Conservation (phyloP, 2,888 invertebrate genomes). For the Caradrina kadenii region DNA sequence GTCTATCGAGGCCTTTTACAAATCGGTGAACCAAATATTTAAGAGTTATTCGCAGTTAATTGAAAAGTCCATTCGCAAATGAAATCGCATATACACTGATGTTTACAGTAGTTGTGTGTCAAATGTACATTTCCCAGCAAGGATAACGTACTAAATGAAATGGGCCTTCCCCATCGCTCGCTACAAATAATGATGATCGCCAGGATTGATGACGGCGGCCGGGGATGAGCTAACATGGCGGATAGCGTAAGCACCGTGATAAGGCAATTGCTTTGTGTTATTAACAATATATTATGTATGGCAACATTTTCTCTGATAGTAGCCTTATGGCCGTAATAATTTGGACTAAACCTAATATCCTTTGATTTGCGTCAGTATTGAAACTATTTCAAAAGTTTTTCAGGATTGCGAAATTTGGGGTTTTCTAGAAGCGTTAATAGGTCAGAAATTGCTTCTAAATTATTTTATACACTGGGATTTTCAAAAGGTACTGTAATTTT, state of each 20-base stretch:
- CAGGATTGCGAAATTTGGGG: not conserved
- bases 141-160: conserved; percentile 12
- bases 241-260: conserved; percentile 16
- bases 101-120: conserved; percentile 11
- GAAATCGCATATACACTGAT: not conserved
- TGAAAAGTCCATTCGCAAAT: conserved; percentile 24
- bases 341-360: not conserved
- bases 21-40: conserved; percentile 1
- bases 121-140: not conserved
- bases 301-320: conserved; percentile 14
- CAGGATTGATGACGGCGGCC: conserved; percentile 25
- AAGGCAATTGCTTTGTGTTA: conserved; percentile 31
- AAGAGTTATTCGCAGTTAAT: conserved; percentile 13
- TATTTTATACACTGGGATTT: not conserved
- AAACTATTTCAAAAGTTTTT: not conserved
- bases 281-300: conserved; percentile 23
- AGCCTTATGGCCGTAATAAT: conserved; percentile 1
- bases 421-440: not conserved
- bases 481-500: not conserved
- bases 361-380: not conserved
- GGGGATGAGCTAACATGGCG: conserved; percentile 13
- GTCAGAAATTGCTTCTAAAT: not conserved
- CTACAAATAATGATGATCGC: conserved; percentile 34
- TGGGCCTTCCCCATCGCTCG: conserved; percentile 3
- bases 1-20: conserved; percentile 1